Base-by-base conservation (phyloP, 2,888 invertebrate genomes). In the Corbicula japonica region DNA sequence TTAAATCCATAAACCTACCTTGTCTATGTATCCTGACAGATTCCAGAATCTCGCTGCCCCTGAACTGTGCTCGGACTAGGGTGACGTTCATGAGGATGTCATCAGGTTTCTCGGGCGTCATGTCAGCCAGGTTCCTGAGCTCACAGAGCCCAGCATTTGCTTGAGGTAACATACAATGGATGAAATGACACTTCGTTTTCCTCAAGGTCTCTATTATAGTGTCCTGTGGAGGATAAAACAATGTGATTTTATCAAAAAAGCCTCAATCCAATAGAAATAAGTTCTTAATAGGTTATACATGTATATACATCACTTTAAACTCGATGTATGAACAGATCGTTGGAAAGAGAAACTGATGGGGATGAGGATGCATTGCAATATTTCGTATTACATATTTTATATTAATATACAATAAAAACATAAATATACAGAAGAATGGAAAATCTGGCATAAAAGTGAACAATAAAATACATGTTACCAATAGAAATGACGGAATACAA, bases 141-240 rank as follows among this genome's bases (percentile, higher is more conserved):
- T 96, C 96, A 88, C 95, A 95, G 52, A 95, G 92, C 0, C 97
- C 96, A 80, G 96, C 95, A 94, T 96, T 95, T 94, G 96, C 95
- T 94, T 96, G 95, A 88, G 98, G 96, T 94, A 98, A 94, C 86
- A 97, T 71, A 92, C 97, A 97, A 90, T 97, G 97, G 30, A 98
- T 96, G 93, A 98, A 99, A 93, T 97, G 96, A 61, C 97, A 94
- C 58, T 96, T 96, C 38, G 98, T 97, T 77, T 98, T 95, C 5
- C 98, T 95, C 75, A 99, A 92, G 1, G 97, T 97, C 93, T 98
- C 98, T 76, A 98, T 96, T 6, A 99, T 95, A 41, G 98, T 97
- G 93, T 99, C 99, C 96, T 96, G 83, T 1, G 81, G 74, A 44
- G 12, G 3, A 58, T 46, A 2, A 2, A 2, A 46, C 46, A n/a